phyloP scores from a whole-genome alignment of 2,797 vertebrate species.

The Glyptemys insculpta region DNA sequence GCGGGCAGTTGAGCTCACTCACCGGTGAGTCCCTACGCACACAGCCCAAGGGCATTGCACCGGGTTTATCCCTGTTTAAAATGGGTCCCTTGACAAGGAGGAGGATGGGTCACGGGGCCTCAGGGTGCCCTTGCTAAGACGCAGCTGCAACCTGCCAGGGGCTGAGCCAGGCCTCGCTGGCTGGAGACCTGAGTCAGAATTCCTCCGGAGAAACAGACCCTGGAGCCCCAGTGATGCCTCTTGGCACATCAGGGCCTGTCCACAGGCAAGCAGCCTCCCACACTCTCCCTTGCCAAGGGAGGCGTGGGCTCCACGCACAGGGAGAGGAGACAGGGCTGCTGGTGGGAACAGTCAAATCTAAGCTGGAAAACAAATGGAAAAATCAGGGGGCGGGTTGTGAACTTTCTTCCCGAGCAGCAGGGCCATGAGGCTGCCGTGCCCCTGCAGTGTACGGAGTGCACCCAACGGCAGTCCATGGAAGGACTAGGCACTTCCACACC shows the following conservation, averaged over 20 bases:
- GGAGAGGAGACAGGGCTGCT: not conserved
- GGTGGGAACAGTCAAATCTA: not conserved
- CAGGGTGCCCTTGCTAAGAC: not conserved
- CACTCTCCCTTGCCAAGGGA: not conserved
- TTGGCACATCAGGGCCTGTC: fast-evolving
- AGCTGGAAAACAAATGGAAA: not conserved
- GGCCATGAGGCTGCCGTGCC: not conserved
- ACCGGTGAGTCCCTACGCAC: not conserved
- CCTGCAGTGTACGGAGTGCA: not conserved
- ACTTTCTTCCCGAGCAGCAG: not conserved
- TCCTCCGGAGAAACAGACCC: not conserved
- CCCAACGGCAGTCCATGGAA: not conserved
- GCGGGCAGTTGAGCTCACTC: not conserved
- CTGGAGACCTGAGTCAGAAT: not conserved
- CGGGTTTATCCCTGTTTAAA: not conserved
- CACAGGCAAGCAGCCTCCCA: not conserved
- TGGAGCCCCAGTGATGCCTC: not conserved
- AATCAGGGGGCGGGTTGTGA: not conserved
- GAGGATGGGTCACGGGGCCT: not conserved
- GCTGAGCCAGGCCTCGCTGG: not conserved
- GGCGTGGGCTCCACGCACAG: not conserved
- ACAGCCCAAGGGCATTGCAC: not conserved
- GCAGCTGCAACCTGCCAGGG: fast-evolving
- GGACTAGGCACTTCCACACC: not conserved
- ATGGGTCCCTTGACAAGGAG: not conserved